A percentile compares a stretch with the other conserved stretches of the same genome.
These are phyloP conservation scores for Dolichopus griseipennis DNA, from an alignment of 2,888 invertebrate species.

Conservation along the genomic window DNA sequence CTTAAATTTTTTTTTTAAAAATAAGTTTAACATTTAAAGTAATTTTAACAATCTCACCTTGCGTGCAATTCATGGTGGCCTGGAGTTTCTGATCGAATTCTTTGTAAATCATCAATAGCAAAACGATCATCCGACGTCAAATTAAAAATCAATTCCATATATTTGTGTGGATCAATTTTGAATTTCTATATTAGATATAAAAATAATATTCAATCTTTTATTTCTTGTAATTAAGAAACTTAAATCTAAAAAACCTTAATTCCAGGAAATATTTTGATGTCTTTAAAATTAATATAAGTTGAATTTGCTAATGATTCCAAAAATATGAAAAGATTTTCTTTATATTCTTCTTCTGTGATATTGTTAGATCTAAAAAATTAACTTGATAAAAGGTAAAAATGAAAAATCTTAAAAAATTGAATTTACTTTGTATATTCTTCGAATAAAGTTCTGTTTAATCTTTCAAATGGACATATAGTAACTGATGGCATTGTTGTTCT, in stretches of 20 bases:
- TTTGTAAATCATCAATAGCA: neutral
- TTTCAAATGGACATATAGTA: slow-evolving; percentile 38
- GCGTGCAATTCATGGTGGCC: neutral
- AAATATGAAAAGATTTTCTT: slow-evolving; percentile 28
- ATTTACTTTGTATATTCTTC: slow-evolving; percentile 32
- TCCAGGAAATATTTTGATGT: slow-evolving; percentile 31
- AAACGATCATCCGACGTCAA: slow-evolving; percentile 29
- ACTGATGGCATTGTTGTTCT: slow-evolving; percentile 36
- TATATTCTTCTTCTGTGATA: neutral
- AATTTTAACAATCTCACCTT: neutral
- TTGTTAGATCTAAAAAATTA: neutral
- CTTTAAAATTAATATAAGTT: slow-evolving; percentile 36
- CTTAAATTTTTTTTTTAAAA: neutral
- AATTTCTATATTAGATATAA: slow-evolving; percentile 23
- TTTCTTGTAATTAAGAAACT: neutral
- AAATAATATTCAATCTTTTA: neutral
- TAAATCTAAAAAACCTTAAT: slow-evolving; percentile 25
- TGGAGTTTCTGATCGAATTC: neutral
- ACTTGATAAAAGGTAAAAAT: neutral
- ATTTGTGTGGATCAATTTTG: slow-evolving; percentile 31
- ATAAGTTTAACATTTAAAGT: too few relatives aligned
- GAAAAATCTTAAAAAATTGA: too few relatives aligned
- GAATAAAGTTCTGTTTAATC: slow-evolving; percentile 30
- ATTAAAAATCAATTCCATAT: slow-evolving; percentile 40
- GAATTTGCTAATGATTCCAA: slow-evolving; percentile 40